Base-by-base conservation (phyloP, 2,888 invertebrate genomes). In the Eubasilissa splendida region DNA sequence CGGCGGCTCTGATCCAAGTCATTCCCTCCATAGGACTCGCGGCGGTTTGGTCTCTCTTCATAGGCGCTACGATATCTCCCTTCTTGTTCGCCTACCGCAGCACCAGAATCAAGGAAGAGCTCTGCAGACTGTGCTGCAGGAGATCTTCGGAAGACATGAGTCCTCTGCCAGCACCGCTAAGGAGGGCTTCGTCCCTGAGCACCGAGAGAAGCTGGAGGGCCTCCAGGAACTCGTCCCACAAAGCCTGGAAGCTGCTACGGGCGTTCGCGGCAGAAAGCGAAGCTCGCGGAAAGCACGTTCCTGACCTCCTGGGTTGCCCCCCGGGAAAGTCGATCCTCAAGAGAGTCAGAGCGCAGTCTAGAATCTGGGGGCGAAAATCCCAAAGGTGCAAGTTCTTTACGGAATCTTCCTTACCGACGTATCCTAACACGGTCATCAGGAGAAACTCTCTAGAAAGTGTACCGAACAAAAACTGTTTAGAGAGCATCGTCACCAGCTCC, bases 21-120 rank as follows among this genome's bases (percentile, higher is more conserved):
- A 86, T 90, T 56, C 91, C 91, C 0, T 88, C 88, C 68, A 88
- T 89, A 83, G 89, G 89, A 54, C 87, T 90, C 54, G 90, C 91
- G 85, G 89, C 91, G 42, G 89, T 91, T 76, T 84, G 91, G 63
- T 91, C 92, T 22, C 85, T 94, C 80, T 88, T 93, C 80, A 88
- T 95, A 78, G 90, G 93, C 70, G 90, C 92, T 58, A 94, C 94
- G 74, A 90, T 93, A 33, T 95, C 95, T 71, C 96, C 96, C 22
- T 91, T 95, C 86, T 90, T 96, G 73, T 96, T 96, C 87, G 95
- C 95, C 56, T 93, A 95, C 87, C 91, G 96, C 4, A 95, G 94
- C 83, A 91, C 93, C 14, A 90, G 94, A 50, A 93, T 95, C 8
- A 80, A 82, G 59, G 77, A 80, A 33, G 84, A 84, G 50, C 59